Conservation (phyloP, 37 sponge, comb jelly and placozoan genomes). For the Axinella damicornis region DNA sequence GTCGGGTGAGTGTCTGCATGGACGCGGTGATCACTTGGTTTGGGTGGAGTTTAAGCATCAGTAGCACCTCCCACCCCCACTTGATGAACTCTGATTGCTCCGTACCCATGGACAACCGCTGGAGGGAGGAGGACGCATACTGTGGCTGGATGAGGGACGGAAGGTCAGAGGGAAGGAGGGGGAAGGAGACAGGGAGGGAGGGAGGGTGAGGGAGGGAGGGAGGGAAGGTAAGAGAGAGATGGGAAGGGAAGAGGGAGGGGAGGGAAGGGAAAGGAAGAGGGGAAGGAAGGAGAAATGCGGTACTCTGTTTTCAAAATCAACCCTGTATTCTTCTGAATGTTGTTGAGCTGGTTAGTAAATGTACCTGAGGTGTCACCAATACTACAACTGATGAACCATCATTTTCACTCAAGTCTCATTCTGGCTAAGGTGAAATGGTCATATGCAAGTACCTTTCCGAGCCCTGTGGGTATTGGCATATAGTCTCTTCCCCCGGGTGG, state of each 20-base stretch:
- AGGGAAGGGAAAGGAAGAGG: too few species aligned
- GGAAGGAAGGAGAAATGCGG: too few species aligned
- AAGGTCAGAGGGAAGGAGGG: conserved; percentile 43
- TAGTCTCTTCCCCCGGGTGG: conserved; percentile 84
- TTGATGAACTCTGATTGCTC: conserved; percentile 58
- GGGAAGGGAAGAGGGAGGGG: too few species aligned
- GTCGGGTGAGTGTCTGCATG: conserved; percentile 21
- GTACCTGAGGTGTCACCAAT: too few species aligned
- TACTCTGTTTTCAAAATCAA: too few species aligned
- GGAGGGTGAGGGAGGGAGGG: conserved; percentile 17
- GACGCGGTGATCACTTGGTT: conserved; percentile 37
- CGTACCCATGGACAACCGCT: conserved; percentile 25
- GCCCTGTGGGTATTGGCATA: conserved; percentile 1
- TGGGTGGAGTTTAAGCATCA: conserved; percentile 92
- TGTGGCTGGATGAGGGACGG: background rate
- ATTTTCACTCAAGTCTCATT: too few species aligned
- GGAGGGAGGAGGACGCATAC: conserved; percentile 22
- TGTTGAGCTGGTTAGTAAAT: too few species aligned
- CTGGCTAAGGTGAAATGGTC: too few species aligned
- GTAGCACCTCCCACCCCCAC: conserved; percentile 85
- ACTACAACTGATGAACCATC: too few species aligned
- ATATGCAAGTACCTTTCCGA: conserved; percentile 1
- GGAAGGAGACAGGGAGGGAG: conserved; percentile 31
- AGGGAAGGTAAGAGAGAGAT: too few species aligned
- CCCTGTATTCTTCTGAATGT: too few species aligned